These are phyloP conservation scores for Tetramorium alpestre DNA, from an alignment of 1,140 invertebrate species.

Conservation along the genomic window DNA sequence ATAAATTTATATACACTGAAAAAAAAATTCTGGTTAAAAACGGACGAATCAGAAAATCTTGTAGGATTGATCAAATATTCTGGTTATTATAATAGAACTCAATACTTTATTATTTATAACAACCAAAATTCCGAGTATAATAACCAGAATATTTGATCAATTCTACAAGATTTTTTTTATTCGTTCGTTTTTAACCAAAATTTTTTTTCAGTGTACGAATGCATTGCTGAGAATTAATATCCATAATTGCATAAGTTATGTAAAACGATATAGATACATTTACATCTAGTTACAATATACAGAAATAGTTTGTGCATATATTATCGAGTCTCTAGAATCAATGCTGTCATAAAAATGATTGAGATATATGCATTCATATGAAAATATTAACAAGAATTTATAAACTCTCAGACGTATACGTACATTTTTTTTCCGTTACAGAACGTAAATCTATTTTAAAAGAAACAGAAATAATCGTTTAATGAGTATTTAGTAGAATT, in stretches of 20 bases:
- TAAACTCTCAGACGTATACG: neutral
- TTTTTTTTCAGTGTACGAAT: neutral
- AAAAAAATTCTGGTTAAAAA: too few relatives aligned
- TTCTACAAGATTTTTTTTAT: too few relatives aligned
- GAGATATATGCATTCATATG: neutral
- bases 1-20: neutral
- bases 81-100: too few relatives aligned
- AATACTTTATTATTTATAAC: too few relatives aligned
- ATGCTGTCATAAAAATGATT: constrained; percentile 4
- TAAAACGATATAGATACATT: too few relatives aligned
- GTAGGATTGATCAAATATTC: too few relatives aligned
- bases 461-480: neutral
- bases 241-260: neutral
- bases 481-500: constrained; percentile 1
- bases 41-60: too few relatives aligned
- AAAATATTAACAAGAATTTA: constrained; percentile 6
- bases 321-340: neutral
- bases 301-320: neutral
- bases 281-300: neutral
- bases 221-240: neutral
- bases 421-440: neutral
- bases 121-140: too few relatives aligned
- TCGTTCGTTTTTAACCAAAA: too few relatives aligned
- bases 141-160: too few relatives aligned
- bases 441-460: neutral